Base-by-base conservation (phyloP, 2,113 vertebrate genomes). In the Rhizomys pruinosus region DNA sequence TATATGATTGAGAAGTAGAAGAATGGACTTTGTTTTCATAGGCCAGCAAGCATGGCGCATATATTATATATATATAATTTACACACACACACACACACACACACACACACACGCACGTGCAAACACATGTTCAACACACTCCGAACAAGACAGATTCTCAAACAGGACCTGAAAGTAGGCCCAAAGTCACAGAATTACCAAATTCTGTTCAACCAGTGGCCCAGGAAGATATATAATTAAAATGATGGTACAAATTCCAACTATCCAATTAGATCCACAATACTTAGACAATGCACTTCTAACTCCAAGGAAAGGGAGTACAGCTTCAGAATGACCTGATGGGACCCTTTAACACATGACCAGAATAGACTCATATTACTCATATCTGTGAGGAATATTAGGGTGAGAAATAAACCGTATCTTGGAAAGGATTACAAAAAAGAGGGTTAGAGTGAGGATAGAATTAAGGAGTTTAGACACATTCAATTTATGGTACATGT, bases 21-120 rank as follows among this genome's bases (percentile, higher is more conserved):
- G 37, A 95, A 92, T 89, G 32, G n/a, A 90, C 55, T 59, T 77
- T 91, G 19, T 47, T 95, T 80, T 91, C 19, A 47, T 84, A 47
- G 34, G 9, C 66, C 80, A 95, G 39, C 11, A 87, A 93, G 32
- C 57, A 92, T 74, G 94, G 34, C 39, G n/a, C n/a, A n/a, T n/a
- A n/a, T n/a, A n/a, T n/a, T n/a, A n/a, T n/a, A n/a, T n/a, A n/a
- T n/a, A n/a, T n/a, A n/a, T n/a, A n/a, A n/a, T n/a, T n/a, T n/a
- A n/a, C n/a, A n/a, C n/a, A n/a, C n/a, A n/a, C n/a, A n/a, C n/a
- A n/a, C n/a, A n/a, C n/a, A n/a, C n/a, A n/a, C n/a, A n/a, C n/a
- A n/a, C n/a, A n/a, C n/a, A n/a, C n/a, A n/a, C n/a, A n/a, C n/a
- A n/a, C n/a, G n/a, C n/a, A n/a, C n/a, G n/a, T n/a, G n/a, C n/a